These are phyloP conservation scores for Phenganax marumi DNA, from an alignment of 92 coral and sea anemone genomes.

Conservation along the genomic window DNA sequence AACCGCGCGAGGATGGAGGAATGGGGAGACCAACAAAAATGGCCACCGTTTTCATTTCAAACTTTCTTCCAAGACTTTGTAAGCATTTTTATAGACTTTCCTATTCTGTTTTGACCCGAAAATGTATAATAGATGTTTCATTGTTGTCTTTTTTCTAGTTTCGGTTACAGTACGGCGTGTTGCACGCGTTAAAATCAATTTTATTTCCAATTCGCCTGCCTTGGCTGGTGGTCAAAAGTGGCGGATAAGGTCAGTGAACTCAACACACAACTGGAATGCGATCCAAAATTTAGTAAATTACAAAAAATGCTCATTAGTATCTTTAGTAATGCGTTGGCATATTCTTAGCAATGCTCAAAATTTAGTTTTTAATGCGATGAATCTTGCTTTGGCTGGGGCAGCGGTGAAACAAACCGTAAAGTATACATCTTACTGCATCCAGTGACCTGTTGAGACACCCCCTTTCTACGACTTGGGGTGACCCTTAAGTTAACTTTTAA, in stretches of 20 bases:
- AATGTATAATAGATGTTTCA: neutral
- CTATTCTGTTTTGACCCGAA: neutral
- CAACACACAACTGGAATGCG: neutral
- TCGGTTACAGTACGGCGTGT: neutral
- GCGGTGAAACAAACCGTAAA: no score
- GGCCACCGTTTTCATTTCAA: neutral
- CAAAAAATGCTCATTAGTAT: neutral
- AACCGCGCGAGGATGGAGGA: conserved; percentile 6
- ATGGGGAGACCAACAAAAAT: neutral
- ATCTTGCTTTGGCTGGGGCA: no score
- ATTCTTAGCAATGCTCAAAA: no score
- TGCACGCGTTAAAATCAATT: neutral
- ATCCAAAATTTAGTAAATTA: neutral
- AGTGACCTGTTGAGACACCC: no score
- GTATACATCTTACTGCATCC: no score
- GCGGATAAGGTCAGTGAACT: conserved; percentile 14
- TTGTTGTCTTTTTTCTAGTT: neutral
- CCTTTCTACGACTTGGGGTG: no score
- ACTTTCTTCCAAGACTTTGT: neutral
- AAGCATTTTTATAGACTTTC: neutral
- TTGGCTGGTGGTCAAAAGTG: conserved; percentile 32
- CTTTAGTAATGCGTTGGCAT: no score
- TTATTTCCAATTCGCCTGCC: neutral
- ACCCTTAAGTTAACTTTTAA: neutral
- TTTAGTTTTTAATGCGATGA: no score